phyloP scores from a whole-genome alignment of 2,113 vertebrate genomes.

The Craseonycteris thonglongyai region DNA sequence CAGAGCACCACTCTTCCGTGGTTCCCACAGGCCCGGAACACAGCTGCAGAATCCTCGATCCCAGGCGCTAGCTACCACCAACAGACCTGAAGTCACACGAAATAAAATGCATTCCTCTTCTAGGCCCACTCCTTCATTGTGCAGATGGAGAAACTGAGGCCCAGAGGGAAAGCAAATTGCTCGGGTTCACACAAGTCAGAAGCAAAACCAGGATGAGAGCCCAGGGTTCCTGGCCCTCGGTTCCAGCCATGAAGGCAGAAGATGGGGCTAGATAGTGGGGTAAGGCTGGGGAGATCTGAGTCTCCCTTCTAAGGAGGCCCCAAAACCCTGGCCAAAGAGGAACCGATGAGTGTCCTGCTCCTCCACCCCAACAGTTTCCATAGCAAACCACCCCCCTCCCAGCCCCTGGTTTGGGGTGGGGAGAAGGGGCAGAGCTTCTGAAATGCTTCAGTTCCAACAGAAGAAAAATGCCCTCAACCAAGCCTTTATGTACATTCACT shows the following conservation, averaged over 20 bases:
- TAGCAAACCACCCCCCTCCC: background rate
- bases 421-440: background rate
- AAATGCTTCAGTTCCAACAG: background rate
- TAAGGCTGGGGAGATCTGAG: background rate
- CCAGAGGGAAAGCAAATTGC: background rate
- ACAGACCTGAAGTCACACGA: background rate
- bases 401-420: background rate
- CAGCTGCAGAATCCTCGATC: background rate
- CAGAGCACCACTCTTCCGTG: background rate
- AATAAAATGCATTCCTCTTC: background rate
- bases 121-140: background rate
- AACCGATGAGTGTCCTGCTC: background rate
- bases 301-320: background rate
- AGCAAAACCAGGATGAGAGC: background rate
- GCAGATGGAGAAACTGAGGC: background rate
- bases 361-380: background rate
- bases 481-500: background rate
- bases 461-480: background rate
- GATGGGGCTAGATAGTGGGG: background rate
- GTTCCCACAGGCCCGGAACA: background rate
- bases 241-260: background rate
- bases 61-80: background rate
- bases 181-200: background rate
- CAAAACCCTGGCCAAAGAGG: background rate
- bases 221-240: background rate